These are phyloP conservation scores for Auanema freiburgensis DNA, from an alignment of 2,888 invertebrate genomes.

Conservation along the genomic window DNA sequence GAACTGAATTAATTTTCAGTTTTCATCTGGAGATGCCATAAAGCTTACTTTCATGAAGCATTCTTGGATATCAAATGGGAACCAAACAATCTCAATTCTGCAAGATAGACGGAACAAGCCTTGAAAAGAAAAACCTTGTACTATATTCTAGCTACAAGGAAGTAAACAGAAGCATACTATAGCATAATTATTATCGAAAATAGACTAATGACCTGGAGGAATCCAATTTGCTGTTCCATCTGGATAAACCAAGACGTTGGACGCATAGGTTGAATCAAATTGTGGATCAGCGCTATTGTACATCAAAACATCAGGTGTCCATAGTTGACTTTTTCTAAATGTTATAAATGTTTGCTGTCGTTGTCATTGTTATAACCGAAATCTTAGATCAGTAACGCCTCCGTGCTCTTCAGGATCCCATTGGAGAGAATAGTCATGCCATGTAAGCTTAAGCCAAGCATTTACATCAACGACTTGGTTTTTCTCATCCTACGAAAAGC, in stretches of 20 bases:
- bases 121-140: constrained; percentile 80
- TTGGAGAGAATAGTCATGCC: constrained; percentile 46
- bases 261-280: constrained; percentile 95
- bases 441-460: constrained; percentile 50
- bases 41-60: constrained; percentile 47
- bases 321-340: constrained; percentile 37
- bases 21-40: neutral
- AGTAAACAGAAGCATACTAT: too few relatives aligned
- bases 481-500: constrained; percentile 52
- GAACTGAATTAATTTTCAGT: constrained; percentile 30
- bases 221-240: constrained; percentile 94
- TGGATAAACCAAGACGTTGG: constrained; percentile 91
- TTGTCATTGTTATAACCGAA: constrained; percentile 10
- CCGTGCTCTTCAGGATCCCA: constrained; percentile 49
- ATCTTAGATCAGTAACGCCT: constrained; percentile 46
- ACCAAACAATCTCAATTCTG: constrained; percentile 98
- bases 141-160: too few relatives aligned
- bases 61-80: constrained; percentile 92
- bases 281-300: constrained; percentile 85
- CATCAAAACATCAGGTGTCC: constrained; percentile 55
- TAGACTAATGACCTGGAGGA: constrained; percentile 75
- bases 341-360: neutral
- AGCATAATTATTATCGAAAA: too few relatives aligned
- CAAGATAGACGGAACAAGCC: constrained; percentile 69
- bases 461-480: constrained; percentile 54